Evolutionary conservation across 2,797 vertebrate species (phyloP).

Genomic region (Rhadinocentrus ornatus): DNA sequence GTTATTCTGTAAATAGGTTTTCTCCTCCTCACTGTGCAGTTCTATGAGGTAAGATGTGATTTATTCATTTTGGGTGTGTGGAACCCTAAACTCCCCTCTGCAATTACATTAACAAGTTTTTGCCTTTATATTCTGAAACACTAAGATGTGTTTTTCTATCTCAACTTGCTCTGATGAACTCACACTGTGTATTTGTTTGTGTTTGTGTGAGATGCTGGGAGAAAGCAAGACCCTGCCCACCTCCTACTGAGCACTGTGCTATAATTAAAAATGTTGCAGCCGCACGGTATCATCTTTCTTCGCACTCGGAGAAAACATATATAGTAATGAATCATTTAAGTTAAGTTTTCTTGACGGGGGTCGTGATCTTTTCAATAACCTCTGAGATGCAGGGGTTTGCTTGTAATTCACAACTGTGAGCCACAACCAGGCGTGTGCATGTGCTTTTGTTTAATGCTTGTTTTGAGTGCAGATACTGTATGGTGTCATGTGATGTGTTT

Average conservation of each 20-base stretch:
- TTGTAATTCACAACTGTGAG: neutral
- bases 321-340: constrained; percentile 39
- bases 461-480: neutral
- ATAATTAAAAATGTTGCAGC: constrained; percentile 54
- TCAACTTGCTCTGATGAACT: constrained; percentile 17
- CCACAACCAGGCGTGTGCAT: neutral
- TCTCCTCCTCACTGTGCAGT: constrained; percentile 17
- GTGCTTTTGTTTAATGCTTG: neutral
- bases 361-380: neutral
- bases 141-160: constrained; percentile 30
- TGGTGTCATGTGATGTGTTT: neutral
- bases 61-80: constrained; percentile 57
- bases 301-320: constrained; percentile 26
- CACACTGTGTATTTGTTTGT: neutral
- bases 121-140: constrained; percentile 26
- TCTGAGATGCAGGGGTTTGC: neutral
- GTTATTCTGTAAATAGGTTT: constrained; percentile 40
- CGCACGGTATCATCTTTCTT: constrained; percentile 33
- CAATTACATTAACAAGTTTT: constrained; percentile 52
- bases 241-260: constrained; percentile 24
- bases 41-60: constrained; percentile 27
- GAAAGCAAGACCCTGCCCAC: constrained; percentile 26
- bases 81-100: constrained; percentile 35
- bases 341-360: constrained; percentile 25
- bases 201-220: neutral